A percentile compares a stretch with the other conserved stretches of the same genome.
These are phyloP conservation scores for Allolobophora icterica DNA, from an alignment of 2,888 invertebrate species.

Conservation along the genomic window DNA sequence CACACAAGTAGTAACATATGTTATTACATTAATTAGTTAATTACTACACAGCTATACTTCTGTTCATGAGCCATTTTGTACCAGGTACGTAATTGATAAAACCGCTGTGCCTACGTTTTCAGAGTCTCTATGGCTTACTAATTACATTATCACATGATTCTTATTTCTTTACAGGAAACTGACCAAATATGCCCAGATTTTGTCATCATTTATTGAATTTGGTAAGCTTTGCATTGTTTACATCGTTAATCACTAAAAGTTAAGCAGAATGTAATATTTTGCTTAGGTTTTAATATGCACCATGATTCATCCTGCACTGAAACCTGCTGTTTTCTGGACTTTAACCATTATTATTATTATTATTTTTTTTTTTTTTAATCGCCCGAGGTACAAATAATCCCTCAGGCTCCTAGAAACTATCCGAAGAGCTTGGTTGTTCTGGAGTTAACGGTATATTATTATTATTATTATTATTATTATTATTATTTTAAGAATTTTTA, in stretches of 20 bases:
- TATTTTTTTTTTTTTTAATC: no score
- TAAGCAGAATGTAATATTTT: neutral
- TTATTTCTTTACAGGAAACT: constrained; percentile 2
- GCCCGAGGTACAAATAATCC: no score
- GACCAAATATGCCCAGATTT: neutral
- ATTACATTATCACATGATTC: neutral
- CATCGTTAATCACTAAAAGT: neutral
- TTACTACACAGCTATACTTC: neutral
- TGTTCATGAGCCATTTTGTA: neutral
- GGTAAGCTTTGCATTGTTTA: neutral
- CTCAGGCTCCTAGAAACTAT: no score
- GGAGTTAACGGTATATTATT: no score
- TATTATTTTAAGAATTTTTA: no score
- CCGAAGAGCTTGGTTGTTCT: no score
- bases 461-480: no score
- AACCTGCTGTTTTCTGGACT: neutral
- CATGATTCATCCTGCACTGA: neutral
- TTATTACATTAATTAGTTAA: no score
- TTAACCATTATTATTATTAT: no score
- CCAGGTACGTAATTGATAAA: neutral
- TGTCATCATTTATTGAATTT: constrained; percentile 25
- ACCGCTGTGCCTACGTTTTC: neutral
- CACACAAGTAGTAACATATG: neutral
- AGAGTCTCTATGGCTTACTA: neutral
- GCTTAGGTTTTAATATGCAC: neutral